These are phyloP conservation scores for Fregetta grallaria DNA, from an alignment of 2,113 vertebrate species.

Conservation along the genomic window DNA sequence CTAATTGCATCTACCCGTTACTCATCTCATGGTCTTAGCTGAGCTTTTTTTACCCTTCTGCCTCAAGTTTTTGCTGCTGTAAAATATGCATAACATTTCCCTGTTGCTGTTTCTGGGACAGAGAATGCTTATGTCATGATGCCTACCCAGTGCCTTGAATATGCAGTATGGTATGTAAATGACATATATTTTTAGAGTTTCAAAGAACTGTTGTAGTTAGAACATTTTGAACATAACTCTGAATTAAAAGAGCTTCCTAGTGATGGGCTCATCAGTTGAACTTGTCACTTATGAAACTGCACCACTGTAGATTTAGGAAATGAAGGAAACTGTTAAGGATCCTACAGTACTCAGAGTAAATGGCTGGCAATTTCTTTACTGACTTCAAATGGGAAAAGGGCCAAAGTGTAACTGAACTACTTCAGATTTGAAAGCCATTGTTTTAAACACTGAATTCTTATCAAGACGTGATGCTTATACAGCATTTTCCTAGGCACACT, in stretches of 20 bases:
- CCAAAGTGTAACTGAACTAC: neutral
- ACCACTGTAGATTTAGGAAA: neutral
- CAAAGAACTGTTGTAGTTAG: neutral
- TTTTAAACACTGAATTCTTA: neutral
- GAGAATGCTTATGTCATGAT: neutral
- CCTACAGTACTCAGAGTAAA: neutral
- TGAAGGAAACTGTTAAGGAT: neutral
- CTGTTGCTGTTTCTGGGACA: neutral
- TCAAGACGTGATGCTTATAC: neutral
- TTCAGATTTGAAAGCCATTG: neutral
- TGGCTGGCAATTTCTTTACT: neutral
- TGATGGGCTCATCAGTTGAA: neutral
- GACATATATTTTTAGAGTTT: neutral
- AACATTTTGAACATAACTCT: neutral
- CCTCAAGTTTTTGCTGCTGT: neutral
- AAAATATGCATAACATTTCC: neutral
- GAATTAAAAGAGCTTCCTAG: neutral
- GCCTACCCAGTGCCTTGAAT: conserved; percentile 11
- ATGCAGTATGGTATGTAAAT: neutral
- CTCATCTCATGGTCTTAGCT: neutral
- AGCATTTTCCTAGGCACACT: neutral
- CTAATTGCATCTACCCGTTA: neutral
- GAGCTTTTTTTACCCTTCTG: neutral
- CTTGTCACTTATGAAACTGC: neutral
- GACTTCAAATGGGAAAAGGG: neutral